These are phyloP conservation scores for Tamias sibiricus DNA, from an alignment of 2,113 vertebrate genomes.

Conservation along the genomic window DNA sequence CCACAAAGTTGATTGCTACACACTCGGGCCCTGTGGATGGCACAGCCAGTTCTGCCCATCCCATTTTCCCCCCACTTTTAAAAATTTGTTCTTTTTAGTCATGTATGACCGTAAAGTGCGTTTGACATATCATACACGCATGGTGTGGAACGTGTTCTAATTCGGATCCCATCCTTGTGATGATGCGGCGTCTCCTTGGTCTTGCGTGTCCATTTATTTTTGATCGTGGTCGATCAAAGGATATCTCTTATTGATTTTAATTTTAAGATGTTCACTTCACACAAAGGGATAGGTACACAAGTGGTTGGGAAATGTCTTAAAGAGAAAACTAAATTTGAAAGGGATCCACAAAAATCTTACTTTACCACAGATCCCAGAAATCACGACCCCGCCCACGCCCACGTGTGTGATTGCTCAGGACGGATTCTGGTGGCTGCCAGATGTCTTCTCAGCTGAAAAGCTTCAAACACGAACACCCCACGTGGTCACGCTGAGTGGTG, in stretches of 20 bases:
- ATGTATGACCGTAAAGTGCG: too few relatives aligned
- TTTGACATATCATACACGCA: too few relatives aligned
- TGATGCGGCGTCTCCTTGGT: too few relatives aligned
- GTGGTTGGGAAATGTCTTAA: neutral
- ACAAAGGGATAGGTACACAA: neutral
- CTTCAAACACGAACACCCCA: neutral
- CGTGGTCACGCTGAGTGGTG: neutral
- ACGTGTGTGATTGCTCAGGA: neutral
- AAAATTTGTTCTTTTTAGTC: too few relatives aligned
- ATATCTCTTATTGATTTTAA: neutral
- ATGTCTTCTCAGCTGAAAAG: neutral
- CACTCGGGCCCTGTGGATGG: neutral
- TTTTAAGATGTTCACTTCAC: neutral
- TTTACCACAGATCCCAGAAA: neutral
- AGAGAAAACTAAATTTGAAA: neutral
- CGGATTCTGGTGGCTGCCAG: neutral
- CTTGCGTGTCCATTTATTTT: neutral
- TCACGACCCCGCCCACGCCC: too few relatives aligned
- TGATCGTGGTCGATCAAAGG: neutral
- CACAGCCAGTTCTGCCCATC: neutral
- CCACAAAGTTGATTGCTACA: neutral
- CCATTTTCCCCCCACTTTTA: too few relatives aligned
- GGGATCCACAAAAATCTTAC: neutral
- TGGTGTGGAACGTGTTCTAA: accelerated
- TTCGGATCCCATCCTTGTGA: too few relatives aligned